phyloP scores from a whole-genome alignment of 1,140 invertebrate genomes.

The Helicoverpa armigera region DNA sequence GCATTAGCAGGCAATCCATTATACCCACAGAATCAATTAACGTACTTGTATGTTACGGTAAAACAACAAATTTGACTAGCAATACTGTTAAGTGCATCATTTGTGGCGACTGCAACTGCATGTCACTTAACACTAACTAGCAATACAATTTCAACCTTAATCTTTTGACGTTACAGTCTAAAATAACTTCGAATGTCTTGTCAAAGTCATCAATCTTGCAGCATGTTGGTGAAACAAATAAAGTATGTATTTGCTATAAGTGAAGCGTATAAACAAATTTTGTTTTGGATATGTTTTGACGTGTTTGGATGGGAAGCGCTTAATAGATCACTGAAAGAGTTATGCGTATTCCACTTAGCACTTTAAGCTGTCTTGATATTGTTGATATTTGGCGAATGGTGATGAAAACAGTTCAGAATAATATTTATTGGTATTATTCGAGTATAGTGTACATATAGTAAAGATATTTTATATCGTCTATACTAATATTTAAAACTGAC shows the following conservation, averaged over 20 bases:
- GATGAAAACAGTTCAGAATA: no score
- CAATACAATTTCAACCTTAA: slow-evolving; percentile 15
- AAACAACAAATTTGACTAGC: slow-evolving; percentile 50
- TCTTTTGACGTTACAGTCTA: not conserved
- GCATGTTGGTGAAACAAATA: slow-evolving; percentile 51
- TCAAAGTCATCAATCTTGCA: slow-evolving; percentile 60
- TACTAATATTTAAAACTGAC: no score
- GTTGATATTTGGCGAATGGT: no score
- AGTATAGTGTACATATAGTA: no score
- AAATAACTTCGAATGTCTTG: slow-evolving; percentile 1
- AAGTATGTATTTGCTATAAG: slow-evolving; percentile 36
- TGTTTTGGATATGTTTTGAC: slow-evolving; percentile 12
- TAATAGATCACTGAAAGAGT: not conserved
- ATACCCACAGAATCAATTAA: slow-evolving; percentile 38
- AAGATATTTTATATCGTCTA: no score
- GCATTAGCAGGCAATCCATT: slow-evolving; percentile 58
- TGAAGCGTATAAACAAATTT: slow-evolving; percentile 19
- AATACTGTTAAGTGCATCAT: slow-evolving; percentile 66
- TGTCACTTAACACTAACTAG: slow-evolving; percentile 33
- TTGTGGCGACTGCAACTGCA: slow-evolving; percentile 55
- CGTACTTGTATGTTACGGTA: slow-evolving; percentile 11
- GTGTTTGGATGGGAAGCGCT: slow-evolving; percentile 4
- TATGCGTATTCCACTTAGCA: no score
- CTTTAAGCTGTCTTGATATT: no score
- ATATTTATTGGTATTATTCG: no score